phyloP scores from a whole-genome alignment of 2,797 vertebrate species.

The Rhinogobio ventralis region DNA sequence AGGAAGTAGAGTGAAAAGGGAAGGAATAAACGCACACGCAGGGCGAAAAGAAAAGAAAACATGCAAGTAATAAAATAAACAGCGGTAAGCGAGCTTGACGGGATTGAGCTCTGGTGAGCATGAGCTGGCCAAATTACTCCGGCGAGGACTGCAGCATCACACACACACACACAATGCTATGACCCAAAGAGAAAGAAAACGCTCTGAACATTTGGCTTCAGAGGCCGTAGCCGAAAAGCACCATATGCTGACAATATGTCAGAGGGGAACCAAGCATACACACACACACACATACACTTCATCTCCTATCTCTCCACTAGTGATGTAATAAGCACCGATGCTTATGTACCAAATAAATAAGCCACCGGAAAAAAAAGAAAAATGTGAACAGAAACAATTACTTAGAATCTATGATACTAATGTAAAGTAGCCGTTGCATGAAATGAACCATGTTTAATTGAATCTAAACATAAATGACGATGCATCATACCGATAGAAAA shows the following conservation, averaged over 20 bases:
- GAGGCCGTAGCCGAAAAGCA: slow-evolving; percentile 40
- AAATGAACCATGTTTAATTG: not conserved
- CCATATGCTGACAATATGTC: slow-evolving; percentile 55
- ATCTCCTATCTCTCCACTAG: not conserved
- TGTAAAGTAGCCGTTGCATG: not conserved
- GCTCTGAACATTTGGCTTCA: slow-evolving; percentile 49
- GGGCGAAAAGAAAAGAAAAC: slow-evolving; percentile 17
- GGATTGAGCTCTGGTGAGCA: slow-evolving; percentile 33
- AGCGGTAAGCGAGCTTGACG: slow-evolving; percentile 28
- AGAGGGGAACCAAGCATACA: slow-evolving; percentile 28
- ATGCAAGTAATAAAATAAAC: slow-evolving; percentile 46
- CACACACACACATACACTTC: not conserved
- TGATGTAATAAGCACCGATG: not conserved
- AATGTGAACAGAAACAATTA: not conserved
- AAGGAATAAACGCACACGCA: not conserved
- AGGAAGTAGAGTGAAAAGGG: not conserved
- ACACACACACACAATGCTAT: slow-evolving; percentile 39
- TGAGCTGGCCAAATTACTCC: slow-evolving; percentile 38
- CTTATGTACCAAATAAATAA: not conserved
- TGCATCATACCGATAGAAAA: not conserved
- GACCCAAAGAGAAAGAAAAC: slow-evolving; percentile 30
- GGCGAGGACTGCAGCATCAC: slow-evolving; percentile 9
- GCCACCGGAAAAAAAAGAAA: not conserved
- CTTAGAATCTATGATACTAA: not conserved
- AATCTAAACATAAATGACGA: not conserved